Conservation (phyloP, 1,140 invertebrate species). For the Trialeurodes vaporariorum region DNA sequence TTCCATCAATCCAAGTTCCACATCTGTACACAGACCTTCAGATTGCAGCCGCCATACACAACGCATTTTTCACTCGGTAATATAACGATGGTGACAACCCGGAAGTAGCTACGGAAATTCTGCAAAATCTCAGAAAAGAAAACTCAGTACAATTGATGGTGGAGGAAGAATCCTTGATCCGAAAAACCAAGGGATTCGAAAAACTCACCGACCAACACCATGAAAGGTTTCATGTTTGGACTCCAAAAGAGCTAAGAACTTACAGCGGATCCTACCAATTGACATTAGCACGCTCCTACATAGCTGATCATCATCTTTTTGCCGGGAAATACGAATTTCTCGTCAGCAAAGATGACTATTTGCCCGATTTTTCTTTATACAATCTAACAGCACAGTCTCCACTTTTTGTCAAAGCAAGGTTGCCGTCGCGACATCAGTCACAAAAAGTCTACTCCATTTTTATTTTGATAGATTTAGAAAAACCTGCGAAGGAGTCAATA, state of each 20-base stretch:
- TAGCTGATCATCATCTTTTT: neutral
- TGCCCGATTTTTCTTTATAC: neutral
- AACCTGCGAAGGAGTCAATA: neutral
- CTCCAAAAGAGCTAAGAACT: neutral
- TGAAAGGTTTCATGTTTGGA: neutral
- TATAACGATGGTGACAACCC: neutral
- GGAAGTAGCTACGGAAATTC: neutral
- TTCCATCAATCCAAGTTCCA: neutral
- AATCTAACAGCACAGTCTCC: neutral
- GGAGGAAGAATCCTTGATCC: neutral
- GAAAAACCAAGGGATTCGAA: neutral
- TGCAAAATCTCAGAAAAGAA: neutral
- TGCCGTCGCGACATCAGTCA: neutral
- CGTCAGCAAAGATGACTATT: neutral
- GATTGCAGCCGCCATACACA: neutral
- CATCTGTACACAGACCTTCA: neutral
- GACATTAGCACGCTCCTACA: neutral
- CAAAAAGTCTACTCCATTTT: neutral
- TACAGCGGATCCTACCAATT: neutral
- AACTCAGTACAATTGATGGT: neutral
- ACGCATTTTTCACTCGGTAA: neutral
- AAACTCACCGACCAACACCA: neutral
- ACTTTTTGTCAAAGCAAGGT: neutral
- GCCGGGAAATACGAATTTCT: neutral
- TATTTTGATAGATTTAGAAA: neutral